Evolutionary conservation across 2,797 vertebrate genomes (phyloP).

Genomic region (Malurus splendens): DNA sequence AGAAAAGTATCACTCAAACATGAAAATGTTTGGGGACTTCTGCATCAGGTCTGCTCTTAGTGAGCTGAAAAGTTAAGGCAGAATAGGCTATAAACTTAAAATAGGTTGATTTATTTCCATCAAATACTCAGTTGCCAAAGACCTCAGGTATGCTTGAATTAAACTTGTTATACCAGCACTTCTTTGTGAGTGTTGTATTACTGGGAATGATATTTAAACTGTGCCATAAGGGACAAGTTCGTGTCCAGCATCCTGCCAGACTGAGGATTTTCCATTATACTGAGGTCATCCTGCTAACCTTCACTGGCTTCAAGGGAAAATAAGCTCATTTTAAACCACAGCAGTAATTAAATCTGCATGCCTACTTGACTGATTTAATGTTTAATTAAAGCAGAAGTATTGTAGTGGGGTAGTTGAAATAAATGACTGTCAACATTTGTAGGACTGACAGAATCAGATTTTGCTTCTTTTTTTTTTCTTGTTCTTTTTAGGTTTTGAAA

Average conservation of each 20-base stretch:
- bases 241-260: not conserved
- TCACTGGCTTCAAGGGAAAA: slow-evolving; percentile 34
- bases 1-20: not conserved
- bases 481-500: not conserved
- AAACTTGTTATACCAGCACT: not conserved
- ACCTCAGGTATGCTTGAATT: not conserved
- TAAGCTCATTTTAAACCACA: not conserved
- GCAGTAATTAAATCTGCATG: slow-evolving; percentile 29
- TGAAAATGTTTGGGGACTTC: not conserved
- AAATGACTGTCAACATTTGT: not conserved
- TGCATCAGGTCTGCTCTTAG: not conserved
- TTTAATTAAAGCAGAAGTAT: slow-evolving; percentile 37
- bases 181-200: not conserved
- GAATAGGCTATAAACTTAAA: not conserved
- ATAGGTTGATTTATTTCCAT: not conserved
- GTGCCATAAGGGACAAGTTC: not conserved
- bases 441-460: not conserved
- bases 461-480: not conserved
- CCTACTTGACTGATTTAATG: slow-evolving; percentile 18
- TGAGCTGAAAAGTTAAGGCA: not conserved
- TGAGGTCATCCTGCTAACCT: slow-evolving; percentile 19
- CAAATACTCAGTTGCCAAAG: not conserved
- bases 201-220: not conserved
- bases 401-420: not conserved
- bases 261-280: slow-evolving; percentile 8